Conservation (phyloP, 2,888 invertebrate genomes). For the Prionchulus punctatus region DNA sequence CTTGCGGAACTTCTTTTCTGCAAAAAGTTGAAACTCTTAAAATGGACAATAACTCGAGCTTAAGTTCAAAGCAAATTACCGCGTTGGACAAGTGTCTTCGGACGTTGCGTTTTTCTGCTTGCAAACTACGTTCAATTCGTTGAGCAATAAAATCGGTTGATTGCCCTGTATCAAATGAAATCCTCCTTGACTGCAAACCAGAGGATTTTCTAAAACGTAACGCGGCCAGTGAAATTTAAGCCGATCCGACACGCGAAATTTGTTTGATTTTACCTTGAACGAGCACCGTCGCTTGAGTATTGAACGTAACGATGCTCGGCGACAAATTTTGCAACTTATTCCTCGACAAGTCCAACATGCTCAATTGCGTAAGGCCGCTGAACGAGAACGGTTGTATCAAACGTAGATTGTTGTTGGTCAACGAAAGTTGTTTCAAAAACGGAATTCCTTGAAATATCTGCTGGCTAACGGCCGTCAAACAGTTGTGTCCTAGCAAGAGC, state of each 20-base stretch:
- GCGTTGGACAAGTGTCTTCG: slow-evolving; percentile 23
- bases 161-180: slow-evolving; percentile 30
- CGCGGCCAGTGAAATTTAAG: too few species aligned
- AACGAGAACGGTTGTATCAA: slow-evolving; percentile 40
- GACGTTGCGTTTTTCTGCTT: slow-evolving; percentile 18
- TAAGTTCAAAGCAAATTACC: too few species aligned
- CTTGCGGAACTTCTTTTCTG: neutral
- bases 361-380: slow-evolving; percentile 66
- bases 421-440: slow-evolving; percentile 29
- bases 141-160: slow-evolving; percentile 28
- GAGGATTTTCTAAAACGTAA: slow-evolving; percentile 26
- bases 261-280: slow-evolving; percentile 20
- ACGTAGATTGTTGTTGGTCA: slow-evolving; percentile 29
- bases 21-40: neutral
- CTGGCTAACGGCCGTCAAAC: slow-evolving; percentile 17
- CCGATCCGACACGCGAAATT: too few species aligned
- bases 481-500: slow-evolving; percentile 25
- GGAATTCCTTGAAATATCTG: slow-evolving; percentile 26
- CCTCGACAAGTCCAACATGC: slow-evolving; percentile 70
- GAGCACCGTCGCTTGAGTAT: slow-evolving; percentile 24
- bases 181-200: slow-evolving; percentile 29
- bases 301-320: slow-evolving; percentile 22
- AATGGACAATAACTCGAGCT: too few species aligned
- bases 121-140: slow-evolving; percentile 27
- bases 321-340: slow-evolving; percentile 41